Base-by-base conservation (phyloP, 2,888 invertebrate species). In the Eilema caniola region DNA sequence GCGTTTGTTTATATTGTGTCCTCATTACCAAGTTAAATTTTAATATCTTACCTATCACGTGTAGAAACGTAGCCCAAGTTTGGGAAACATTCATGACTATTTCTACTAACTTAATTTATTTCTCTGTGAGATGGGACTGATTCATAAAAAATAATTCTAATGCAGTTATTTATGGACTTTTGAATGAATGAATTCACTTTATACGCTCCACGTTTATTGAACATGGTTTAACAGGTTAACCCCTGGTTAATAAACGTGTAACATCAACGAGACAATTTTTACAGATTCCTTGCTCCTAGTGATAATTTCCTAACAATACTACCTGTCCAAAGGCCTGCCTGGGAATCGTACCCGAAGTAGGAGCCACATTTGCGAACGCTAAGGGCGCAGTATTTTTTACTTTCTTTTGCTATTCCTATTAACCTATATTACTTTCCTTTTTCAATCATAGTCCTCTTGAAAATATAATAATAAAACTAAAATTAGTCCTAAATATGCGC, bases 11-110 rank as follows among this genome's bases (percentile, higher is more conserved):
- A 72, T n/a, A 71, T 73, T 67, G 69, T 66, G 67, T 66, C 67
- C 70, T 77, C 73, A 82, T 72, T 77, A 76, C 28, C 62, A 41
- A 77, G 72, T 77, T 65, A 37, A 73, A 71, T 76, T 62, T 71
- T 60, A 61, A 74, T 75, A 69, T 72, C n/a, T 65, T 70, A 61
- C 33, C 24, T 66, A 28, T n/a, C 47, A 60, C 23, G 31, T 12
- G 53, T 37, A 56, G 53, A 8, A 8, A 7, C 33, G 33, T 3
- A 37, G 12, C 12, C 2, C 56, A 56, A 23, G 16, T 41, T 41
- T 16, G 41, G 14, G 41, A 2, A 2, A 3, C 33, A 33, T 37
- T 47, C 7, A 20, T 47, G 20, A 47, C 20, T 47, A 7, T 47
- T 33, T 33, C 31, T 33, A 33, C 31, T 33, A 33, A 7, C 31